These are phyloP conservation scores for Morelia viridis DNA, from an alignment of 2,797 vertebrate species.

Conservation along the genomic window DNA sequence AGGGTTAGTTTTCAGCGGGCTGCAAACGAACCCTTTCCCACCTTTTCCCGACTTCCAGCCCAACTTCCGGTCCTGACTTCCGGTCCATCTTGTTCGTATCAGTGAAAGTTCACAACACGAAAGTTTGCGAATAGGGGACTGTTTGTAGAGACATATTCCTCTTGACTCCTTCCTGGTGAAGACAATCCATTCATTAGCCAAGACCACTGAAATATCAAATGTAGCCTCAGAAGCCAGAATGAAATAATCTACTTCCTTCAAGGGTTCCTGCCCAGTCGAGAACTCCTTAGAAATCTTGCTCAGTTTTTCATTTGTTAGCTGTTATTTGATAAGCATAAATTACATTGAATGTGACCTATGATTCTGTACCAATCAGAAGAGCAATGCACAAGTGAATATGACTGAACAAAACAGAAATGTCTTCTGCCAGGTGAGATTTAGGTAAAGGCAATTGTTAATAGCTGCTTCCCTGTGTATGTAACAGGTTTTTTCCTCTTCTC, in stretches of 20 bases:
- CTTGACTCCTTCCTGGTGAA: neutral
- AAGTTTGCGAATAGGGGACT: no score
- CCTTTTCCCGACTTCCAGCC: no score
- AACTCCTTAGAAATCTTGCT: neutral
- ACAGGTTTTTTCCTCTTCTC: no score
- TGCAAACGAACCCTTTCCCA: no score
- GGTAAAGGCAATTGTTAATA: neutral
- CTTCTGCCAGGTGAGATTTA: neutral
- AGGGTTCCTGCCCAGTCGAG: neutral
- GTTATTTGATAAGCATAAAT: neutral
- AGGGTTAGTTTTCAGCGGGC: no score
- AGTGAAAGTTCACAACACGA: no score
- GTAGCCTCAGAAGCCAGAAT: neutral
- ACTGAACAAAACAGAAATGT: neutral
- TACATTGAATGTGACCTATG: neutral
- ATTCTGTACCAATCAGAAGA: neutral
- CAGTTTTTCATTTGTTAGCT: neutral
- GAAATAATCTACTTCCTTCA: neutral
- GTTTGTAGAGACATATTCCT: neutral
- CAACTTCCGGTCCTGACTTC: no score
- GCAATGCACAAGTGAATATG: neutral
- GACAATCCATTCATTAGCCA: neutral
- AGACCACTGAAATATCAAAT: neutral
- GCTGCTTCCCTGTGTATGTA: neutral
- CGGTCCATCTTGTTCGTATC: no score